Evolutionary conservation across 2,113 vertebrate genomes (phyloP).

Genomic region (Elephas maximus): DNA sequence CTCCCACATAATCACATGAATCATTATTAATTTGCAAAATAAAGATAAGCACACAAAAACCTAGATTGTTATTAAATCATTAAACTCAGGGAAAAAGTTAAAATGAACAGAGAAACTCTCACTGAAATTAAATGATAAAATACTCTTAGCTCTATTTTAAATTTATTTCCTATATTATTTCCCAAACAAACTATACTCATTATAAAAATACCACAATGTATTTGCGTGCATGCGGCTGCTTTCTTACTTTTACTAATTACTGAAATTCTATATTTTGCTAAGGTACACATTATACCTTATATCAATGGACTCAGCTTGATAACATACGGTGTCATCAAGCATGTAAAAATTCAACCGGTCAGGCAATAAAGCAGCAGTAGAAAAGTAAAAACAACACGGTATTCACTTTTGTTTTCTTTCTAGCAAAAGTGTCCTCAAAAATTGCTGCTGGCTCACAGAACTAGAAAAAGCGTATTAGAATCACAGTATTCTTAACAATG

Average conservation of each 20-base stretch:
- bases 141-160: slow-evolving; percentile 22
- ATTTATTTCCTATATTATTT: slow-evolving; percentile 53
- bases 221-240: slow-evolving; percentile 32
- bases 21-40: slow-evolving; percentile 46
- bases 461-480: slow-evolving; percentile 75
- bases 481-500: slow-evolving; percentile 66
- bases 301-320: not conserved
- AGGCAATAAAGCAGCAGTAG: not conserved
- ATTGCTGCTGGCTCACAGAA: slow-evolving; percentile 70
- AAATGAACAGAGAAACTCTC: not conserved
- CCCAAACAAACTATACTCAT: slow-evolving; percentile 41
- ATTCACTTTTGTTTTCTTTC: not conserved
- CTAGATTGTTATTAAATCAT: slow-evolving; percentile 51
- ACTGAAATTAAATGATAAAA: not conserved
- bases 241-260: slow-evolving; percentile 55
- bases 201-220: not conserved
- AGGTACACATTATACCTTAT: not conserved
- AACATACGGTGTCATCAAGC: slow-evolving; percentile 26
- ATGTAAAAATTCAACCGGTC: slow-evolving; percentile 43
- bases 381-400: slow-evolving; percentile 40
- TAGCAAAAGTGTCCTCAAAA: slow-evolving; percentile 66
- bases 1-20: not conserved
- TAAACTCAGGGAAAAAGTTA: slow-evolving; percentile 20
- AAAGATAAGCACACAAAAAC: slow-evolving; percentile 54
- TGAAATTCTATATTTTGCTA: not conserved